Evolutionary conservation across 2,888 invertebrate species (phyloP).

Genomic region (Scrobipalpa costella): DNA sequence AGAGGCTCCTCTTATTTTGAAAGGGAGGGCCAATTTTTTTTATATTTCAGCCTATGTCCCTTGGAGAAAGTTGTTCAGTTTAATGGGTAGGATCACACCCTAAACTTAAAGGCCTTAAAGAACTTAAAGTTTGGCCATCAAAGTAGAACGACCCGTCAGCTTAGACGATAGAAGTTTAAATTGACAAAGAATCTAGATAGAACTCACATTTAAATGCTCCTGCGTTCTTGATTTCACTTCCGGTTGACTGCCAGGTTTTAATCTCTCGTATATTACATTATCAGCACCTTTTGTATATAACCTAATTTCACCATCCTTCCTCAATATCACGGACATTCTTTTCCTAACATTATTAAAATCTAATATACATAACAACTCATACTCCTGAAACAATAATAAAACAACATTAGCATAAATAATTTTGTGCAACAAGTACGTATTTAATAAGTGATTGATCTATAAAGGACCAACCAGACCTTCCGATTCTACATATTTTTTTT

Average conservation of each 20-base stretch:
- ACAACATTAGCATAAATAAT: slow-evolving; percentile 28
- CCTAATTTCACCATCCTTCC: slow-evolving; percentile 89
- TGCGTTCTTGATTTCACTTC: slow-evolving; percentile 91
- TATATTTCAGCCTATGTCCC: too few relatives aligned
- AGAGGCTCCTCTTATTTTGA: too few relatives aligned
- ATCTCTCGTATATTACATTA: slow-evolving; percentile 97
- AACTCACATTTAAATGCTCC: slow-evolving; percentile 94
- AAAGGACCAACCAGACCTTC: background rate
- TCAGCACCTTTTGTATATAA: slow-evolving; percentile 99
- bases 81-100: too few relatives aligned
- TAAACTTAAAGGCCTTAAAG: too few relatives aligned
- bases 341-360: slow-evolving; percentile 99
- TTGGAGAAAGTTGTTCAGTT: too few relatives aligned
- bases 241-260: slow-evolving; percentile 86
- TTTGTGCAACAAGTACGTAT: background rate
- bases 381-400: slow-evolving; percentile 83
- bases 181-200: too few relatives aligned
- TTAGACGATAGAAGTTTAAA: too few relatives aligned
- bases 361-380: slow-evolving; percentile 97
- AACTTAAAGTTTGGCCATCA: too few relatives aligned
- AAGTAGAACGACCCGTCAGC: too few relatives aligned
- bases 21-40: too few relatives aligned
- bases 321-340: slow-evolving; percentile 98
- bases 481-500: background rate
- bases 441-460: background rate